Evolutionary conservation across 2,797 vertebrate genomes (phyloP), one percentile per base, ranked within the genome.

Genomic region (Somateria mollissima): DNA sequence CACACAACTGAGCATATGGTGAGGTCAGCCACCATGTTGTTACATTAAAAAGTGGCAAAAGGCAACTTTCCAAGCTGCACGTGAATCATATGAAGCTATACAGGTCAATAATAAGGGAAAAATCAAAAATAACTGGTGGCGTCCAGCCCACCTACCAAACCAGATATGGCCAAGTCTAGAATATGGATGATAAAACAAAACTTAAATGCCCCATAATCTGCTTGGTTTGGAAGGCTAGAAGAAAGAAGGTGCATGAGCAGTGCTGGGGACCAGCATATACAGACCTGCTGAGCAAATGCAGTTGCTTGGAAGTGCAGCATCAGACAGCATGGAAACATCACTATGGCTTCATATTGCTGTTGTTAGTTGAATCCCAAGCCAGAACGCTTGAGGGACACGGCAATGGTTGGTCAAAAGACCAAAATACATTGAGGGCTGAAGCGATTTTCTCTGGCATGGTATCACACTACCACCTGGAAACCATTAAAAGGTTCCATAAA

Each of bases 41-140:
- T 69, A 65, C 43, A 62, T 3, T 30, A 25, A 85, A 84, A n/a
- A 83, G 58, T 3, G 10, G 11, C 36, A 87, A 58, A 90, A 37
- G 13, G 37, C 51, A 56, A 28, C 21, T 34, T 84, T 83, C 65
- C 17, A 60, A 87, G 32, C 11, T 58, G 37, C 25, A 24, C 3
- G 32, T 15, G 14, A 62, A 32, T 76, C 25, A 32, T 30, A 65
- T 20, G 39, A 90, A 86, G 18, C 27, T 64, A 34, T 56, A 53
- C 6, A 36, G 37, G 75, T 87, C 37, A 73, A 17, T 51, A 87
- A 70, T 6, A 69, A 69, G 27, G n/a, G 34, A 58, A 11, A 62
- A 84, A 92, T 54, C 19, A 11, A 84, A 93, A 92, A 67, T 36
- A 90, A 43, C 4, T 39, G 62, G 70, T 71, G n/a, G n/a, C 24